A percentile compares a stretch with the other conserved stretches of the same genome.
phyloP scores from a whole-genome alignment of 1,140 invertebrate genomes.

The Trichonephila clavipes region DNA sequence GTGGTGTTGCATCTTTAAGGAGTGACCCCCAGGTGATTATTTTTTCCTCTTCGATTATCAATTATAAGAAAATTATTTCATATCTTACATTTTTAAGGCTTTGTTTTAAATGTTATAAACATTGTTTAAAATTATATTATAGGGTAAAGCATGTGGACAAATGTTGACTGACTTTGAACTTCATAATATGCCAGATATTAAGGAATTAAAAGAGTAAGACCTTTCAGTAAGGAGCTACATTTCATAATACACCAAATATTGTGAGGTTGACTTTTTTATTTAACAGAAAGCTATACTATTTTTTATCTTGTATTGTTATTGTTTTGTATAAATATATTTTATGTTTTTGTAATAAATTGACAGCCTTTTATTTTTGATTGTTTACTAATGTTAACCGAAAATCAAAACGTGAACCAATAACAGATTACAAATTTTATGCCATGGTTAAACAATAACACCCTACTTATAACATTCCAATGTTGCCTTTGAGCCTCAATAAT shows the following conservation, averaged over 20 bases:
- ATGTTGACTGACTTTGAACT: slow-evolving; percentile 82
- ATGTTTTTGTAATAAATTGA: neutral
- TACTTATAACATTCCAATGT: too few species aligned
- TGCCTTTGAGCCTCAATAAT: too few species aligned
- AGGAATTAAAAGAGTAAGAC: slow-evolving; percentile 54
- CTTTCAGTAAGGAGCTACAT: too few species aligned
- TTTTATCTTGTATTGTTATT: neutral
- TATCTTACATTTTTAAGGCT: neutral
- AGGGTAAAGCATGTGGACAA: slow-evolving; percentile 82
- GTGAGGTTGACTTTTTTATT: too few species aligned
- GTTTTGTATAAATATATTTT: slow-evolving; percentile 32
- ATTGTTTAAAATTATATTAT: neutral
- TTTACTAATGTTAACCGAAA: too few species aligned
- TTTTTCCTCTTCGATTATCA: neutral
- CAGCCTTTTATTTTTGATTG: too few species aligned
- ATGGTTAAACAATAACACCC: too few species aligned
- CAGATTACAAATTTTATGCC: too few species aligned
- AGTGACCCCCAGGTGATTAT: slow-evolving; percentile 82
- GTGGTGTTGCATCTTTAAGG: slow-evolving; percentile 82
- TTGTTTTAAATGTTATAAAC: neutral
- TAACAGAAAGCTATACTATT: neutral
- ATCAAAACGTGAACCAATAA: too few species aligned
- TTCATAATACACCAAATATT: too few species aligned
- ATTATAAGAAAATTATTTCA: too few species aligned
- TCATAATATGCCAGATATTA: slow-evolving; percentile 80